Base-by-base conservation (phyloP, 2,888 invertebrate genomes). In the Amphipoea lucens region DNA sequence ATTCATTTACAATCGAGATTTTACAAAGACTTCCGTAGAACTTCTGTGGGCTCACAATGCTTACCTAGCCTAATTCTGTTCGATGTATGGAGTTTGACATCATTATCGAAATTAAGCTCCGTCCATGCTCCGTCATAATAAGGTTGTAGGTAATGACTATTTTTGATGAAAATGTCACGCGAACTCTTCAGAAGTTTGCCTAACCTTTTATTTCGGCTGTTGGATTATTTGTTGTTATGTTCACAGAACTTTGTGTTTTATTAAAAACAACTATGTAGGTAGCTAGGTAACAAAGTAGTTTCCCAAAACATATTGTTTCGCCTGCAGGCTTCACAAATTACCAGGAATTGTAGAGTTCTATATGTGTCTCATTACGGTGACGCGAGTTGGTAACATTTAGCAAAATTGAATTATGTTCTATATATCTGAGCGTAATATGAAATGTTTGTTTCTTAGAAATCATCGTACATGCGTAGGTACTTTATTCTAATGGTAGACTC, bases 1-100 rank as follows among this genome's bases (percentile, higher is more conserved):
- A 89, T 90, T 90, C 86, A 91, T 92, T 91, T 92, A 90, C 89
- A 88, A 90, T 90, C 82, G 90, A 89, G 89, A 90, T 91, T 91
- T 92, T 87, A 89, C 90, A 91, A 92, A 91, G 89, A 87, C 83
- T 82, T 84, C 73, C 74, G 74, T 81, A 84, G 82, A 88, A 89
- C 87, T 87, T 87, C 78, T 84, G 81, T 88, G 78, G 78, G 80
- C 78, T 82, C 75, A 73, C 70, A 76, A 77, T 78, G 82, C 81
- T 81, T 75, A 72, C 72, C 74, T 71, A 45, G 67, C 66, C 23
- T 73, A 51, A 74, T 71, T 78, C n/a, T 69, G 17, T 75, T 72
- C 36, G 11, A 80, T 63, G 42, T 75, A 73, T 69, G 12, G 12
- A 87, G 60, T 69, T 79, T 40, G 6, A 63, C 74, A 42, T 57